Evolutionary conservation across 1,140 invertebrate species (phyloP), one percentile per base, ranked within the genome.

Genomic region (Drosophila erecta): DNA sequence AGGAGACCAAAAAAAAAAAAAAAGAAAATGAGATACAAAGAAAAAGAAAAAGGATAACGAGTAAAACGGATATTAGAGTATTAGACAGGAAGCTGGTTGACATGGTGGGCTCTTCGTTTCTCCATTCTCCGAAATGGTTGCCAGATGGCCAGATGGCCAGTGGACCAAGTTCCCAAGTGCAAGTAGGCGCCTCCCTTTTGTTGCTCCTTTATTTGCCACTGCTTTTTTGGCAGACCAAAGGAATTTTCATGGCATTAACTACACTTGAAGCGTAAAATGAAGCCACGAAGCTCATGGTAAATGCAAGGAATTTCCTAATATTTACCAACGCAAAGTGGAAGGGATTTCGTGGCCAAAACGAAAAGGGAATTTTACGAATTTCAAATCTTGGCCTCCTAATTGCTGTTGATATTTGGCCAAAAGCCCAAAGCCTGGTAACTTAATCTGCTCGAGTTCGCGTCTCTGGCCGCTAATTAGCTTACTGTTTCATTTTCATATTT

Each of bases 51-150:
- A n/a, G 66, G 66, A 70, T 70, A 70, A 70, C 84, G 84, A 87
- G 84, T 79, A 77, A 77, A 87, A 87, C 84, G 84, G 84, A 87
- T 87, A 87, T 87, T 89, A 87, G 83, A 83, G 84, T 62, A 87
- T 87, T 89, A 89, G 76, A 83, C 84, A 89, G 84, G 84, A 87
- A 69, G 79, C 75, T 79, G 76, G 58, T 47, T 66, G 83, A 83
- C 79, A 84, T 70, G 70, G 61, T 44, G 58, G 46, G 17, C 70
- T 53, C 41, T 41, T 8, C 27, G 47, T 43, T 44, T 55, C 44
- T 38, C 27, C 46, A 46, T 47, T 41, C 38, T 33, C 33, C 47
- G 49, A 83, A 74, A 51, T 71, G 54, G 76, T 38, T 47, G 65
- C 51, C 75, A 78, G 64, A 64, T 79, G 76, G 76, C 58, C 60